A percentile compares a stretch with the other conserved stretches of the same genome.
Conservation (phyloP, 2,797 vertebrate species). For the Onychomys torridus region DNA sequence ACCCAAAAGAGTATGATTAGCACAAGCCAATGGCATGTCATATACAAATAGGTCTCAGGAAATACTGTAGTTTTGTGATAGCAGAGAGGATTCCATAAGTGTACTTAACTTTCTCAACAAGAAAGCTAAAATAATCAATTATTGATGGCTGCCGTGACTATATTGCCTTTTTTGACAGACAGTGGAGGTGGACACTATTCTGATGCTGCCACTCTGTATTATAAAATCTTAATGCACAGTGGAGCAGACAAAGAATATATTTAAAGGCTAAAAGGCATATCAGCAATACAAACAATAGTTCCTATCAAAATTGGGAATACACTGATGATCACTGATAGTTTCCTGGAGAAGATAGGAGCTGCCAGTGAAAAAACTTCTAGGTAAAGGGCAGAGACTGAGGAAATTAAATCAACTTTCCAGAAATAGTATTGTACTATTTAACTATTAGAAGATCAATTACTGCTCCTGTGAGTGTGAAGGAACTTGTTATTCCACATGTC, state of each 20-base stretch:
- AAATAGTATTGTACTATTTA: slow-evolving; percentile 1
- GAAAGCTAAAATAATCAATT: not conserved
- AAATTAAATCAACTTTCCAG: slow-evolving; percentile 21
- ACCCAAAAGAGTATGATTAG: not conserved
- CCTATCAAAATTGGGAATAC: not conserved
- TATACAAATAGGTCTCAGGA: not conserved
- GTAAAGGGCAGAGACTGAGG: not conserved
- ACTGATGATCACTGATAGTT: not conserved
- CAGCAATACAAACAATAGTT: not conserved
- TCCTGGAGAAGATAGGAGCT: not conserved
- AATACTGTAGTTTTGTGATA: not conserved
- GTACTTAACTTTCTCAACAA: not conserved
- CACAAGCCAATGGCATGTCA: not conserved
- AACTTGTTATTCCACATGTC: not conserved
- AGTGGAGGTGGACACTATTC: not conserved
- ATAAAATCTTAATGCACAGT: not conserved
- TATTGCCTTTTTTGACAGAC: not conserved
- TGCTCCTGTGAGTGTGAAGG: not conserved
- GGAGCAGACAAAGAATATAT: not conserved
- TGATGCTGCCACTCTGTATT: not conserved
- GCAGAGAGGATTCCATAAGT: not conserved
- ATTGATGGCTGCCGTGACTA: not conserved
- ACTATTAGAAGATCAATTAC: not conserved
- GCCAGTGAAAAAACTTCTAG: not conserved
- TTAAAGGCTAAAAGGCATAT: not conserved